phyloP scores from a whole-genome alignment of 2,888 invertebrate genomes.

The Oligia strigilis region DNA sequence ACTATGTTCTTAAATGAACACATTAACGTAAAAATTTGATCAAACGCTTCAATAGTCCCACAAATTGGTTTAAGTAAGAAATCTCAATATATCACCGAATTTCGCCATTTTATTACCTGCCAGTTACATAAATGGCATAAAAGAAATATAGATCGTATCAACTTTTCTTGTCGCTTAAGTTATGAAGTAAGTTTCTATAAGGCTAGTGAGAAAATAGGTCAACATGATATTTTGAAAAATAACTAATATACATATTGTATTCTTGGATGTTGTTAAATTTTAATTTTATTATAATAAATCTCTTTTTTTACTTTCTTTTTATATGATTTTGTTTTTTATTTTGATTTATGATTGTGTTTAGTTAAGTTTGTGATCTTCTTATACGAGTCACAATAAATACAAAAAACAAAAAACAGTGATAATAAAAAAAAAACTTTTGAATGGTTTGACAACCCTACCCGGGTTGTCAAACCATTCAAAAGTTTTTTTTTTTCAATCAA shows the following conservation, averaged over 20 bases:
- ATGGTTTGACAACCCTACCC: too few species aligned
- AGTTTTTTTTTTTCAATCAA: too few species aligned
- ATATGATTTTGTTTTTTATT: not conserved
- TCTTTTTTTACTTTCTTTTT: not conserved
- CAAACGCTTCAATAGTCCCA: not conserved
- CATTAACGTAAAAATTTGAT: not conserved
- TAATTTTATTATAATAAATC: too few species aligned
- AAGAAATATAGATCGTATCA: conserved; percentile 37
- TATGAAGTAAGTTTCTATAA: conserved; percentile 26
- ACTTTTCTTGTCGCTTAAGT: conserved; percentile 44
- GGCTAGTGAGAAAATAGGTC: conserved; percentile 45
- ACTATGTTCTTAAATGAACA: not conserved
- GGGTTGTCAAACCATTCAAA: too few species aligned
- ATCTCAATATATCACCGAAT: conserved; percentile 6
- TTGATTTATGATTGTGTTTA: not conserved
- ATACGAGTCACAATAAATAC: not conserved
- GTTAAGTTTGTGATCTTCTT: not conserved
- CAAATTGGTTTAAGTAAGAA: not conserved
- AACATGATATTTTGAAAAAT: conserved; percentile 16
- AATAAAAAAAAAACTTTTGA: too few species aligned
- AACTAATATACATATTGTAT: not conserved
- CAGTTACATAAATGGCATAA: conserved; percentile 31
- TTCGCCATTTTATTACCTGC: conserved; percentile 29
- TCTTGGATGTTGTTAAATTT: not conserved
- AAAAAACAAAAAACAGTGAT: too few species aligned